phyloP scores from a whole-genome alignment of 1,140 invertebrate genomes.

The Monomorium pharaonis region DNA sequence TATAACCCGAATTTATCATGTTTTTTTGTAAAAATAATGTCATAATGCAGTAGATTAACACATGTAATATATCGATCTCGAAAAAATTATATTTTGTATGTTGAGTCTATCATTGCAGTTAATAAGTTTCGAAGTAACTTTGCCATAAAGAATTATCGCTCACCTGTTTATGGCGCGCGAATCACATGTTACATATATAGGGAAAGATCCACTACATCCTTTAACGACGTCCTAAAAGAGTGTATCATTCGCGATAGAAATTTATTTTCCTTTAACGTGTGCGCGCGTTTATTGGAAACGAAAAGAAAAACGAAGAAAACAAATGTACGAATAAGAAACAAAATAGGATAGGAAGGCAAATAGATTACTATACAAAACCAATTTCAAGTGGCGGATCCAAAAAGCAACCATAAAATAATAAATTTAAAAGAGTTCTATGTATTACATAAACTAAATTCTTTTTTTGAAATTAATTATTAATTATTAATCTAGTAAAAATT shows the following conservation, averaged over 20 bases:
- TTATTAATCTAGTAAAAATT: not conserved
- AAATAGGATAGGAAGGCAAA: not conserved
- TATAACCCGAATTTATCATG: not conserved
- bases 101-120: not conserved
- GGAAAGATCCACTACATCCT: constrained; percentile 30
- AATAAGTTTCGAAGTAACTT: constrained; percentile 28
- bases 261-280: constrained; percentile 33
- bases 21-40: not conserved
- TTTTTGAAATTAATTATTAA: not conserved
- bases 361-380: not conserved
- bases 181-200: constrained; percentile 18
- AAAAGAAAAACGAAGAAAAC: not conserved
- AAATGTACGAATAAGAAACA: not conserved
- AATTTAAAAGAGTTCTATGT: not conserved
- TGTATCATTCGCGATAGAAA: constrained; percentile 26
- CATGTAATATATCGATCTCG: not conserved
- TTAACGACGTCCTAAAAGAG: constrained; percentile 31
- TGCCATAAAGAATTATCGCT: constrained; percentile 2
- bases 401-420: not conserved
- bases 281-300: not conserved
- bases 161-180: not conserved
- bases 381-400: not conserved
- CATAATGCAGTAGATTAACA: not conserved
- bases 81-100: not conserved
- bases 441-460: not conserved